Evolutionary conservation across 1,140 invertebrate species (phyloP).

Genomic region (Drosophila sulfurigaster): DNA sequence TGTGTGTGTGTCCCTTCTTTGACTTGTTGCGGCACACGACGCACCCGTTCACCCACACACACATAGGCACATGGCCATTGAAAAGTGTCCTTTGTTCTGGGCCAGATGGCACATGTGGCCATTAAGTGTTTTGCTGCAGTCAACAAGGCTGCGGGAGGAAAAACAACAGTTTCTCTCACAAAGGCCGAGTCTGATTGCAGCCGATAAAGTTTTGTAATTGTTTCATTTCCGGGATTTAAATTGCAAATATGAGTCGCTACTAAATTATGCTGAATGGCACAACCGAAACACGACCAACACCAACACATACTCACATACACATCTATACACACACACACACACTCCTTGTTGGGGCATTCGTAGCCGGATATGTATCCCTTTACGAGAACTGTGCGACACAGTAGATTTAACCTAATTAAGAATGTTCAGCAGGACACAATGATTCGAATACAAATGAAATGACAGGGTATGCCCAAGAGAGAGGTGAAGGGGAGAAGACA

Average conservation of each 20-base stretch:
- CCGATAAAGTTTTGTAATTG: conserved; percentile 84
- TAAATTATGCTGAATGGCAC: conserved; percentile 74
- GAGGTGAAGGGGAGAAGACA: not conserved
- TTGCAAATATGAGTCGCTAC: conserved; percentile 80
- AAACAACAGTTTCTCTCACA: not conserved
- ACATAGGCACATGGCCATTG: conserved; percentile 29
- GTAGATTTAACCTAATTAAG: conserved; percentile 85
- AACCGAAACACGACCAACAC: conserved; percentile 36
- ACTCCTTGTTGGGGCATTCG: conserved; percentile 11
- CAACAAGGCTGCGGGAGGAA: conserved; percentile 25
- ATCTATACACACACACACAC: conserved; percentile 9
- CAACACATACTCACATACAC: conserved; percentile 35
- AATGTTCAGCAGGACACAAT: conserved; percentile 84
- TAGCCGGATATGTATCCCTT: conserved; percentile 45
- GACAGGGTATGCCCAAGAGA: conserved; percentile 20
- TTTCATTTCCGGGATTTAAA: conserved; percentile 84
- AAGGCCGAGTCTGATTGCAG: conserved; percentile 59
- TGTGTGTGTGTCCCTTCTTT: conserved; percentile 1
- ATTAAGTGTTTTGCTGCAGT: conserved; percentile 28
- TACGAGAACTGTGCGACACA: conserved; percentile 54
- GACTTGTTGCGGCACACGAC: conserved; percentile 40
- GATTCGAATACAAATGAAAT: conserved; percentile 84
- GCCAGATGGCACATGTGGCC: conserved; percentile 36
- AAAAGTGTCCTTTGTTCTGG: conserved; percentile 22
- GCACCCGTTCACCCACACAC: too few species aligned